Evolutionary conservation across 2,113 vertebrate genomes (phyloP).

Genomic region (Xiphias gladius): DNA sequence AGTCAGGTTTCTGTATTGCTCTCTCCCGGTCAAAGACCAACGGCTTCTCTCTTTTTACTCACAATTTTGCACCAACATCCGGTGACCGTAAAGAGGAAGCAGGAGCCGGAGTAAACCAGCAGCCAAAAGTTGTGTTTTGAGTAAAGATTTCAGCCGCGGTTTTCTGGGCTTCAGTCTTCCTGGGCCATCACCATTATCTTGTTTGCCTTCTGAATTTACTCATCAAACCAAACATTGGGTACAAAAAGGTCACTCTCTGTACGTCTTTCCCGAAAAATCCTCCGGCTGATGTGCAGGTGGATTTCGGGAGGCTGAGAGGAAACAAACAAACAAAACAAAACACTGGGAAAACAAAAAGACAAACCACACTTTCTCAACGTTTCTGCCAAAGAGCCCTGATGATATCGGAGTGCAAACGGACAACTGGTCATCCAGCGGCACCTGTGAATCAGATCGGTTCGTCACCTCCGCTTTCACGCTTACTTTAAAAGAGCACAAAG

Average conservation of each 20-base stretch:
- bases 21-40: neutral
- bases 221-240: neutral
- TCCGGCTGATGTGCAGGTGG: neutral
- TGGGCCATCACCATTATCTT: neutral
- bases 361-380: neutral
- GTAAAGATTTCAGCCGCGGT: neutral
- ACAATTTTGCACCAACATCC: neutral
- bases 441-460: neutral
- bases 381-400: neutral
- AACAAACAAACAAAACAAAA: neutral
- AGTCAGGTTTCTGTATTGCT: neutral
- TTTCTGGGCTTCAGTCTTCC: neutral
- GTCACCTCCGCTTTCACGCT: constrained; percentile 15
- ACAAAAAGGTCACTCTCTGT: neutral
- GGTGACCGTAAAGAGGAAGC: neutral
- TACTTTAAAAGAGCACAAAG: constrained; percentile 34
- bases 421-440: neutral
- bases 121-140: neutral
- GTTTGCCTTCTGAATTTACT: neutral
- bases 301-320: neutral
- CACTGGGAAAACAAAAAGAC: neutral
- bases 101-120: neutral
- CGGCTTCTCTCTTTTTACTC: neutral
- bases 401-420: neutral
- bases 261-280: neutral